Base-by-base conservation (phyloP, 1,140 invertebrate species). In the Hirudo medicinalis region DNA sequence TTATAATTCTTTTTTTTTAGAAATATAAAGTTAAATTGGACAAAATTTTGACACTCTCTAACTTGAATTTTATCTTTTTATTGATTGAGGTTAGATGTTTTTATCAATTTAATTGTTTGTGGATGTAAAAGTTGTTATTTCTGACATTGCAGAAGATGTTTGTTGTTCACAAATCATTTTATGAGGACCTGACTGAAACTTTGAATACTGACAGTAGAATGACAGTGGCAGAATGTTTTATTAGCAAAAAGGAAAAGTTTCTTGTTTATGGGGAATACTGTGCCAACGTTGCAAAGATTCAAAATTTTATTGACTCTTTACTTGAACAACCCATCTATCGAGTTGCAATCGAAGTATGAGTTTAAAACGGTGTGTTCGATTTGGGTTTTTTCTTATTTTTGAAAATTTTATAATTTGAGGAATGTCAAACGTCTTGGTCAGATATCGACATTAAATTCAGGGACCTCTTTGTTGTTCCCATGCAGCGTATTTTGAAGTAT, bases 241-340 rank as follows among this genome's bases (percentile, higher is more conserved):
- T 63, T 2, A 63, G 22, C 11, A 25, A 32, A 22, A 63, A 63
- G 57, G 57, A 63, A 63, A 25, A 32, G 57, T 63, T 63, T 20
- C 57, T 63, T 63, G 11, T 63, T 63, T 63, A 63, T 63, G 57
- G 57, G 29, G 57, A 63, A 32, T 63, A 63, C 57, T 63, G 57
- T 15, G 2, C 20, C 29, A 63, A 63, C 20, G 29, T 63, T 11
- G 29, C 57, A 25, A 32, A 63, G 22, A 32, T 32, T 63, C 57
- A 63, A 20, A 8, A 63, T 32, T 15, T 4, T 22, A 13, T 25
- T 63, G 57, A 22, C 19, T 22, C 22, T 11, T 32, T 63, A 25
- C 22, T 63, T 13, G 29, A 63, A 20, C 22, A 63, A 9, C 13
- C 57, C 3, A 63, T 25, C 57, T 63, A 11, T n/a, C 11, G 29